phyloP scores from a whole-genome alignment of 1,140 invertebrate species.

The Globodera rostochiensis region DNA sequence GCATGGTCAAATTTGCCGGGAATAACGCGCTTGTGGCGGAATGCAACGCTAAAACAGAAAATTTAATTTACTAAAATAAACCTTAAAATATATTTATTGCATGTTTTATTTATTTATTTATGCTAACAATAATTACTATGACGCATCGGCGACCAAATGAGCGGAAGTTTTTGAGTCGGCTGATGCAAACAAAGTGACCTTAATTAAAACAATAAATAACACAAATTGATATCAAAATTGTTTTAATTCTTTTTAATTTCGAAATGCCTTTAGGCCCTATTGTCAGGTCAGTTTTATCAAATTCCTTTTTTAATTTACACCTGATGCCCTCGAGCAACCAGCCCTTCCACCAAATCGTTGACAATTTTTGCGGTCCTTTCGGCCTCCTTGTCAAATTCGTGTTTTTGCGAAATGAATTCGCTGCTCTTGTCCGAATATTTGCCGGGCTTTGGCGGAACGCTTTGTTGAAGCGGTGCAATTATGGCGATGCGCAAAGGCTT shows the following conservation, averaged over 20 bases:
- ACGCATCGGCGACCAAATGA: background rate
- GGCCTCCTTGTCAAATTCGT: background rate
- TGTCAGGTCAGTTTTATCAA: no score
- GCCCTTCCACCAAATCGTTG: constrained; percentile 26
- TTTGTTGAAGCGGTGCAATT: constrained; percentile 52
- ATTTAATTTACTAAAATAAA: no score
- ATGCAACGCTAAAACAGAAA: background rate
- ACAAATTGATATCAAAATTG: no score
- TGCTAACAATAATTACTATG: background rate
- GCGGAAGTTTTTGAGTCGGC: constrained; percentile 18
- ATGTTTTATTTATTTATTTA: no score
- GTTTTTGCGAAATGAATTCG: background rate
- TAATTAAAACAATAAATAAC: background rate
- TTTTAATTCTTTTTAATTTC: no score
- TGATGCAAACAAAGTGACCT: constrained; percentile 11
- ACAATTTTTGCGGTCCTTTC: constrained; percentile 22
- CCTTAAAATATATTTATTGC: no score
- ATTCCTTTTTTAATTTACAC: background rate
- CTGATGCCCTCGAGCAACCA: constrained; percentile 23
- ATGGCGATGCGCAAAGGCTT: constrained; percentile 20
- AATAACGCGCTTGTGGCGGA: background rate
- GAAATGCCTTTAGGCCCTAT: no score
- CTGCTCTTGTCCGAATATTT: background rate
- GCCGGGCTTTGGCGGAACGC: constrained; percentile 37
- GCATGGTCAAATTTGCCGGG: background rate